Evolutionary conservation across 2,888 invertebrate species (phyloP).

Genomic region (Danaus chrysippus): DNA sequence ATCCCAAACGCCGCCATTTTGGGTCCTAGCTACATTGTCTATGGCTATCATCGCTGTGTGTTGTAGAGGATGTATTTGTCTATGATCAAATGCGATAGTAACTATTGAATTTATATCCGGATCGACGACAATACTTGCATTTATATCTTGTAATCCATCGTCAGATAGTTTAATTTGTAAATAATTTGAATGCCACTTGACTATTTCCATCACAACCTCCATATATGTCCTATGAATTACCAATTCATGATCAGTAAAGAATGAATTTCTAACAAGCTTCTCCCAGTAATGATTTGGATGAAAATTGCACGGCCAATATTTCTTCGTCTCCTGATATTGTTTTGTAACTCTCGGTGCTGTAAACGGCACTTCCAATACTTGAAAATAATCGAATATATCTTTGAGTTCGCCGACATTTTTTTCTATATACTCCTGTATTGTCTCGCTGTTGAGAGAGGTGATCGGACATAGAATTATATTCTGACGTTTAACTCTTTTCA

Average conservation of each 20-base stretch:
- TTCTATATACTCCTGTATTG: slow-evolving; percentile 61
- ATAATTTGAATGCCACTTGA: slow-evolving; percentile 48
- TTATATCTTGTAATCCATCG: slow-evolving; percentile 38
- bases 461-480: slow-evolving; percentile 78
- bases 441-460: slow-evolving; percentile 37
- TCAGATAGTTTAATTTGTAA: slow-evolving; percentile 15
- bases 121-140: slow-evolving; percentile 84
- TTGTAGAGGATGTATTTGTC: slow-evolving; percentile 83
- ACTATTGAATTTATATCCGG: slow-evolving; percentile 82
- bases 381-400: slow-evolving; percentile 72
- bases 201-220: slow-evolving; percentile 77
- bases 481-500: slow-evolving; percentile 84
- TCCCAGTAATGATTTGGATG: slow-evolving; percentile 89
- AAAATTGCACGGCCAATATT: slow-evolving; percentile 90
- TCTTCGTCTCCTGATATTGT: slow-evolving; percentile 81
- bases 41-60: slow-evolving; percentile 93
- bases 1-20: slow-evolving; percentile 87
- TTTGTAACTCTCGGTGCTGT: slow-evolving; percentile 81
- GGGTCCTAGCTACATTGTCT: slow-evolving; percentile 90
- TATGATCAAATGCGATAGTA: slow-evolving; percentile 81
- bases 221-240: slow-evolving; percentile 79
- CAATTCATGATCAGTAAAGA: slow-evolving; percentile 79
- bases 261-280: slow-evolving; percentile 78
- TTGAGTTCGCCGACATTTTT: slow-evolving; percentile 68
- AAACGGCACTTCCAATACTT: slow-evolving; percentile 78